A percentile compares a stretch with the other conserved stretches of the same genome.
Evolutionary conservation across 2,888 invertebrate genomes (phyloP).

Genomic region (Nemurella pictetii): DNA sequence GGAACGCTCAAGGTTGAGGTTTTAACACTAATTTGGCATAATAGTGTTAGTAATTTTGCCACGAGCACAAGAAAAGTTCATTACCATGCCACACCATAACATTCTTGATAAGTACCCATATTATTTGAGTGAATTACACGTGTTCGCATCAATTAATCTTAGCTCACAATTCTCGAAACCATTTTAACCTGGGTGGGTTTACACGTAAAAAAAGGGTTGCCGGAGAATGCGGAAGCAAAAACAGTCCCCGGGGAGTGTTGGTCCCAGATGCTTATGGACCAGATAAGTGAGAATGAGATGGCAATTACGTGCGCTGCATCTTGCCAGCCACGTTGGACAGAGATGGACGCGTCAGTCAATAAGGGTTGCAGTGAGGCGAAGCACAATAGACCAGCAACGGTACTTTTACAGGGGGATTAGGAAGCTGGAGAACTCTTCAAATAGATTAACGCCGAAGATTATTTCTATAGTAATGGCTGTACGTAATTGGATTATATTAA

Average conservation of each 20-base stretch:
- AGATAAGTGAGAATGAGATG: neutral
- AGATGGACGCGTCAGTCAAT: neutral
- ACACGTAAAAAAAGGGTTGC: conserved; percentile 18
- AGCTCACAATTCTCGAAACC: too few species aligned
- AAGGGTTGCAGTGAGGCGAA: neutral
- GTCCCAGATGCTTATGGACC: neutral
- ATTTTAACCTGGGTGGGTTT: neutral
- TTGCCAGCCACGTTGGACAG: neutral
- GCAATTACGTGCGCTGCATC: neutral
- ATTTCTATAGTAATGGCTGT: neutral
- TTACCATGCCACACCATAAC: too few species aligned
- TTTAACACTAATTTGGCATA: too few species aligned
- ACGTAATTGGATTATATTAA: neutral
- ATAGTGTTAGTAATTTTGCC: too few species aligned
- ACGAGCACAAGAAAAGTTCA: too few species aligned
- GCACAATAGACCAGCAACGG: neutral
- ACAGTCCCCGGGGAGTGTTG: neutral
- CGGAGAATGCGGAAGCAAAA: conserved; percentile 22
- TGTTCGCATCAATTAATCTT: too few species aligned
- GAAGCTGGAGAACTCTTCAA: neutral
- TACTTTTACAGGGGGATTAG: neutral
- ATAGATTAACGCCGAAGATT: neutral
- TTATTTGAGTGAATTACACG: too few species aligned
- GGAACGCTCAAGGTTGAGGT: too few species aligned
- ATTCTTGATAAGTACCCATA: too few species aligned